Conservation (phyloP, 2,797 vertebrate species). For the Macrochelys suwanniensis region DNA sequence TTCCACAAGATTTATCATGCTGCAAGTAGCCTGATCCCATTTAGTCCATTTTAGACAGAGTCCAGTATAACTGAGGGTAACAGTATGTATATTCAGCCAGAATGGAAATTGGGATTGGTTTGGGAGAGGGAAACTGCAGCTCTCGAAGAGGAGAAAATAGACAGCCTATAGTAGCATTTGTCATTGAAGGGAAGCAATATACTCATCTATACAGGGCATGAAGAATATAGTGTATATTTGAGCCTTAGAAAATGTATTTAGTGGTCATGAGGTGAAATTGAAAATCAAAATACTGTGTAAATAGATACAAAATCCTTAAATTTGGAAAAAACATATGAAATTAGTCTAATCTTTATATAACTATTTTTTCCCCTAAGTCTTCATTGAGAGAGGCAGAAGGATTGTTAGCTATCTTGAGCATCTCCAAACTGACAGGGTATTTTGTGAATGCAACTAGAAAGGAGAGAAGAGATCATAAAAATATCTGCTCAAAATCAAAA, state of each 20-base stretch:
- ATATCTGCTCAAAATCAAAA: not conserved
- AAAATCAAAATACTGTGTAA: not conserved
- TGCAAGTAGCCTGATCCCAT: not conserved
- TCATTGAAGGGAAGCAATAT: not conserved
- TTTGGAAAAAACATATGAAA: not conserved
- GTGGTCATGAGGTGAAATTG: not conserved
- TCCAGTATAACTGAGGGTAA: not conserved
- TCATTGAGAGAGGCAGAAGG: not conserved
- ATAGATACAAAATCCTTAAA: not conserved
- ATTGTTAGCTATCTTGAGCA: accelerated
- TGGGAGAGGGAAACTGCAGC: not conserved
- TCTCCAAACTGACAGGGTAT: not conserved
- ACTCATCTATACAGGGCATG: accelerated
- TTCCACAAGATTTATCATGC: accelerated
- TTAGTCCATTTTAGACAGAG: not conserved
- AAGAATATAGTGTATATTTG: not conserved
- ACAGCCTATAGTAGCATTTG: accelerated
- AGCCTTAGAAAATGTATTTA: not conserved
- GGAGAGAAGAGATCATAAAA: not conserved
- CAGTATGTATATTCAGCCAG: not conserved
- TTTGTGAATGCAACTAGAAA: not conserved
- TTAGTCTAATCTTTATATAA: not conserved
- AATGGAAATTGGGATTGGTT: not conserved
- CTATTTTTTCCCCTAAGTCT: not conserved
- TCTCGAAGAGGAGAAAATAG: not conserved